Evolutionary conservation across 2,797 vertebrate species (phyloP).

Genomic region (Hirundo rustica): DNA sequence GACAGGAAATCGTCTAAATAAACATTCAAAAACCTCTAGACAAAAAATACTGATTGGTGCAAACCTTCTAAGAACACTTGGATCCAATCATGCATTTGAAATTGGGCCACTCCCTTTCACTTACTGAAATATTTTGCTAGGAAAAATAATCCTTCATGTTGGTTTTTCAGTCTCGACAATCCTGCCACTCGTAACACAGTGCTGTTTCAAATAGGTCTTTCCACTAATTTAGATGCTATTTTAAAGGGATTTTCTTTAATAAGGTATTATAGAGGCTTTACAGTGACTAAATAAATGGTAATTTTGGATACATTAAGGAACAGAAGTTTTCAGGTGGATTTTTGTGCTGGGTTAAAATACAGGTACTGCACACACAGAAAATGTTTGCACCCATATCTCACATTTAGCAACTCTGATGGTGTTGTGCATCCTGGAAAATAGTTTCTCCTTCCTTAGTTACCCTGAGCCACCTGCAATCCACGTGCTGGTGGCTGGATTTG

Average conservation of each 20-base stretch:
- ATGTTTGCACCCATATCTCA: not conserved
- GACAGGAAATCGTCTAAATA: not conserved
- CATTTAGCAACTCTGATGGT: not conserved
- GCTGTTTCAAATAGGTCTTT: not conserved
- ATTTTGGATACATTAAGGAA: not conserved
- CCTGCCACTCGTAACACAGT: not conserved
- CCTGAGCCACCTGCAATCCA: not conserved
- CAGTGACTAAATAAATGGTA: not conserved
- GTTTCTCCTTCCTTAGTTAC: not conserved
- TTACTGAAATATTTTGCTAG: not conserved
- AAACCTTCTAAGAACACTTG: not conserved
- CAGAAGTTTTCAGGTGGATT: not conserved
- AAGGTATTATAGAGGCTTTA: not conserved
- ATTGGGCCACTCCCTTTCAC: not conserved
- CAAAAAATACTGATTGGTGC: not conserved
- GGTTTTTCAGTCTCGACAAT: not conserved
- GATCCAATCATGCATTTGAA: not conserved
- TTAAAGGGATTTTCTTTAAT: not conserved
- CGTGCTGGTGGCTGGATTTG: not conserved
- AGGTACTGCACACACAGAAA: accelerated
- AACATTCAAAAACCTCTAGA: not conserved
- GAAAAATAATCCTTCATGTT: not conserved
- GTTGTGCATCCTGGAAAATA: not conserved
- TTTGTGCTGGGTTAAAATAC: not conserved
- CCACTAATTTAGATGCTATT: not conserved